phyloP scores from a whole-genome alignment of 1,140 invertebrate species.

The Oppia nitens region DNA sequence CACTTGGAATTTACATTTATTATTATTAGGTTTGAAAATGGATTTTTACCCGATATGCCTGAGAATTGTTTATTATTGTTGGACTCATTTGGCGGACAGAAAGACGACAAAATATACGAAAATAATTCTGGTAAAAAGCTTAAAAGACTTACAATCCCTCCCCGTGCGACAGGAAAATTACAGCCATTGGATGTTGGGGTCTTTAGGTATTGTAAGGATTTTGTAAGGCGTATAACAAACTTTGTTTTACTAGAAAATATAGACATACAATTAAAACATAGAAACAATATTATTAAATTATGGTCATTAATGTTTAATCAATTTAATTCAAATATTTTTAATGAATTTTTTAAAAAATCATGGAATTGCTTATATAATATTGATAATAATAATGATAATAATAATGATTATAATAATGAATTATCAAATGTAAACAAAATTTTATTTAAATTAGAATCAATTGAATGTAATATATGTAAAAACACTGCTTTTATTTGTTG shows the following conservation, averaged over 20 bases:
- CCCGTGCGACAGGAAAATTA: background rate
- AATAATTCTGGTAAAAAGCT: background rate
- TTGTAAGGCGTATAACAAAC: background rate
- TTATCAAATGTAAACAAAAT: no score
- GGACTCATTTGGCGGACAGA: slow-evolving; percentile 1
- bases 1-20: no score
- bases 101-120: background rate
- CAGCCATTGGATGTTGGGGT: slow-evolving; percentile 1
- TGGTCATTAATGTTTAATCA: background rate
- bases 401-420: no score
- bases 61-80: background rate
- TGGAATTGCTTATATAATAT: background rate
- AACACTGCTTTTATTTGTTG: no score
- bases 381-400: no score
- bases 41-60: background rate
- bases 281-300: background rate
- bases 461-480: no score
- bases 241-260: background rate
- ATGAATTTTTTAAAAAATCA: background rate
- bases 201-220: background rate
- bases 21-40: background rate
- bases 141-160: background rate
- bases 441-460: no score
- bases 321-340: background rate
- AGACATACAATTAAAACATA: background rate